These are phyloP conservation scores for Matsumyia berberina DNA, from an alignment of 2,888 invertebrate genomes.

Conservation along the genomic window DNA sequence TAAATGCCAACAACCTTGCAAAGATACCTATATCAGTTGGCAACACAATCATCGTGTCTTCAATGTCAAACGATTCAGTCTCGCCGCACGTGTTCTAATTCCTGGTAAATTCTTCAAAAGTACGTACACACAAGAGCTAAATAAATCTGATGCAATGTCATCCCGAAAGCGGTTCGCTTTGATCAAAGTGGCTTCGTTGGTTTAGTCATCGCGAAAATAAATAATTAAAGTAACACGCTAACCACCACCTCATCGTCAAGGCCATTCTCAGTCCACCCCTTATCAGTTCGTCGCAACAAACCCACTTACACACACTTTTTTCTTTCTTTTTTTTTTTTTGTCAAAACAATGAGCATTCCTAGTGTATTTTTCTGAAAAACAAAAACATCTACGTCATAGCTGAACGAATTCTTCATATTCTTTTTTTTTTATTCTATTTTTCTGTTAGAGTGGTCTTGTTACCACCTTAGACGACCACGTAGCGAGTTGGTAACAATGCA, in stretches of 20 bases:
- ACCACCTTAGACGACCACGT: constrained; percentile 2
- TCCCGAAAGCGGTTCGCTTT: not conserved
- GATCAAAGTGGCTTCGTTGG: not conserved
- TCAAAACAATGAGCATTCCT: constrained; percentile 26
- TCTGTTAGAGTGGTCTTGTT: not conserved
- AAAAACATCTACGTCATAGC: constrained; percentile 43
- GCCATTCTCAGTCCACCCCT: constrained; percentile 31
- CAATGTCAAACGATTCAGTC: not conserved
- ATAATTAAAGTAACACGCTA: not conserved
- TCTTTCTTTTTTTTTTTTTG: not conserved
- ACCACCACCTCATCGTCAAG: constrained; percentile 17
- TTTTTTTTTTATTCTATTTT: not conserved
- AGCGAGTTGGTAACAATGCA: constrained; percentile 20
- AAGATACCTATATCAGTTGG: not conserved
- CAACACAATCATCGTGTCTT: not conserved
- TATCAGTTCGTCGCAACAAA: constrained; percentile 25
- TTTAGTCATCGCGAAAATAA: constrained; percentile 17
- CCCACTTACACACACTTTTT: not conserved
- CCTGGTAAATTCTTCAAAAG: not conserved
- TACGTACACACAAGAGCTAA: not conserved
- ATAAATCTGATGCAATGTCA: constrained; percentile 9
- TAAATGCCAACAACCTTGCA: not conserved
- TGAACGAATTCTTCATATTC: not conserved
- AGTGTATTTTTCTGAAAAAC: constrained; percentile 30
- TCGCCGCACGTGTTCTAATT: not conserved